These are phyloP conservation scores for Conus canariensis DNA, from an alignment of 2,888 invertebrate species.

Conservation along the genomic window DNA sequence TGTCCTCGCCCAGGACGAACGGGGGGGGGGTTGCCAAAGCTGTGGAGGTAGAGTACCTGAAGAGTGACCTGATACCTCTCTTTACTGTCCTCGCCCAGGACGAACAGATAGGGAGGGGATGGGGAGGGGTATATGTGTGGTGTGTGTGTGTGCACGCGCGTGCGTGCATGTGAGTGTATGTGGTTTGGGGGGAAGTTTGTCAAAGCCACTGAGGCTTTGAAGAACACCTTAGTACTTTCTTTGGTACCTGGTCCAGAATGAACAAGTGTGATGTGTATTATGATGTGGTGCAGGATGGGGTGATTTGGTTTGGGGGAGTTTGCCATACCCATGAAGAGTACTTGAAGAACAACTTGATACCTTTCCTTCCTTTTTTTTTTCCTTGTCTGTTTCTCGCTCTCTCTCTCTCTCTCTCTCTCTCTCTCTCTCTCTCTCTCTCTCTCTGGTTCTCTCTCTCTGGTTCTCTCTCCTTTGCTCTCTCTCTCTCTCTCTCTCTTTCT, in stretches of 20 bases:
- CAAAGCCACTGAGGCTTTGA: constrained; percentile 96
- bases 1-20: constrained; percentile 96
- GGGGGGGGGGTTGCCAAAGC: too few relatives aligned
- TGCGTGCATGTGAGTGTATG: background rate
- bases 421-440: too few relatives aligned
- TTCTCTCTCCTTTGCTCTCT: too few relatives aligned
- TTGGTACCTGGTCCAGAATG: constrained; percentile 96
- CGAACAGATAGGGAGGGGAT: constrained; percentile 83
- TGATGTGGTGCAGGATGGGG: background rate
- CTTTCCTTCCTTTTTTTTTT: background rate
- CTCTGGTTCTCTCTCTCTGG: too few relatives aligned
- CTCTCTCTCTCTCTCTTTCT: too few relatives aligned
- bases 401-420: too few relatives aligned
- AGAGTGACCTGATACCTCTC: constrained; percentile 80
- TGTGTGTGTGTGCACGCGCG: background rate
- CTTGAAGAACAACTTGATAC: constrained; percentile 84
- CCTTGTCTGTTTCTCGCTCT: too few relatives aligned
- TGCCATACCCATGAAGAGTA: constrained; percentile 89
- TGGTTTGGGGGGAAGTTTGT: constrained; percentile 80
- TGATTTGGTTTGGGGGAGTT: too few relatives aligned
- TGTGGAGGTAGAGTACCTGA: constrained; percentile 96
- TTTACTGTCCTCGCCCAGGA: constrained; percentile 88
- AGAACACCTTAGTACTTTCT: constrained; percentile 97
- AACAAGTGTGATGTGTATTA: constrained; percentile 81
- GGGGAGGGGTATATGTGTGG: background rate